These are phyloP conservation scores for Brevipalpus yothersi DNA, from an alignment of 1,140 invertebrate genomes.

Conservation along the genomic window DNA sequence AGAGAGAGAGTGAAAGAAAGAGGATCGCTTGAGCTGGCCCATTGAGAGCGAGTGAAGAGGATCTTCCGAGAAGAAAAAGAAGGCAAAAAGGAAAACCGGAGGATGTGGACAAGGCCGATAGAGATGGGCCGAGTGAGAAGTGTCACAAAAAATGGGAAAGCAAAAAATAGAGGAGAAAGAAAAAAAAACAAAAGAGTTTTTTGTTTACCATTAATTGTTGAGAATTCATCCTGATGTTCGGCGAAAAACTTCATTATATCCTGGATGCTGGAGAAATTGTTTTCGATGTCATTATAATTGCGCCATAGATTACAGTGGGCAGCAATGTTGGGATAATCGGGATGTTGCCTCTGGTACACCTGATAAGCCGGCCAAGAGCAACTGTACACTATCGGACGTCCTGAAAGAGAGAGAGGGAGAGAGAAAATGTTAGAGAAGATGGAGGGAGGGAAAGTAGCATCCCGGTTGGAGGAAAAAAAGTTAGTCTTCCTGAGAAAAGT, in stretches of 20 bases:
- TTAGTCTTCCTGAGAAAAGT: too few relatives aligned
- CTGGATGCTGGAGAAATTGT: constrained; percentile 26
- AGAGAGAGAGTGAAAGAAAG: not conserved
- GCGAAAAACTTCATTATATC: constrained; percentile 30
- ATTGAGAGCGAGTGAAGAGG: not conserved
- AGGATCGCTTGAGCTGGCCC: too few relatives aligned
- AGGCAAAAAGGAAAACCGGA: too few relatives aligned
- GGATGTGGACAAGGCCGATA: too few relatives aligned
- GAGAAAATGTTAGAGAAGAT: too few relatives aligned
- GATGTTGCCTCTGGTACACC: constrained; percentile 1
- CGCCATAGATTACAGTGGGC: constrained; percentile 33
- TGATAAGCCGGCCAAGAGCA: constrained; percentile 25
- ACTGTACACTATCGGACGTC: constrained; percentile 21
- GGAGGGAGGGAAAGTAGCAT: too few relatives aligned
- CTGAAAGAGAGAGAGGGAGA: constrained; percentile 10
- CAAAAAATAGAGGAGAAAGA: not conserved
- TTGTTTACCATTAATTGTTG: not conserved
- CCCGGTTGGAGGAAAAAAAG: too few relatives aligned
- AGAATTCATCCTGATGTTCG: constrained; percentile 19
- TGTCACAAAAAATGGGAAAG: not conserved
- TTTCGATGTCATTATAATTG: constrained; percentile 32
- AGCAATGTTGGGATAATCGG: constrained; percentile 13
- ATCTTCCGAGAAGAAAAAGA: too few relatives aligned
- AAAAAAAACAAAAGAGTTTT: not conserved
- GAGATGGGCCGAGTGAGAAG: not conserved